A percentile compares a stretch with the other conserved stretches of the same genome.
Conservation (phyloP, 2,113 vertebrate species). For the Ageneiosus marmoratus region DNA sequence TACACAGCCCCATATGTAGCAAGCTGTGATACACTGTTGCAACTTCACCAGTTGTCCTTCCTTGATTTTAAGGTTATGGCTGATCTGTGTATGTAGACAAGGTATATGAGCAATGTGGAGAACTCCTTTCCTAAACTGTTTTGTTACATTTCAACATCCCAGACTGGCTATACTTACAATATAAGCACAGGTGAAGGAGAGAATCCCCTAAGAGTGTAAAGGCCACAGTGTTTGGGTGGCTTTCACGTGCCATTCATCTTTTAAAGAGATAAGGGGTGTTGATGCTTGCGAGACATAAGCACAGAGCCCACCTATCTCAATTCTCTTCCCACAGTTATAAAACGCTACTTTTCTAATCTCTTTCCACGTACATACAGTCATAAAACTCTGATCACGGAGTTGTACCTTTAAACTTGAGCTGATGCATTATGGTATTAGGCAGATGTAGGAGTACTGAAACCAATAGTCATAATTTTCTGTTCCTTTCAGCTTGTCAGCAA, state of each 20-base stretch:
- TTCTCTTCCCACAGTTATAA: background rate
- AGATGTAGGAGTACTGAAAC: slow-evolving; percentile 58
- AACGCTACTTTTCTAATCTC: slow-evolving; percentile 30
- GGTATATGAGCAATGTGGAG: slow-evolving; percentile 7
- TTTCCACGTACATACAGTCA: slow-evolving; percentile 41
- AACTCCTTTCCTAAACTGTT: background rate
- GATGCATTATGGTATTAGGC: slow-evolving; percentile 57
- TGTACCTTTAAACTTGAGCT: slow-evolving; percentile 35
- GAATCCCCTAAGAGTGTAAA: background rate
- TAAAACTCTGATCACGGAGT: slow-evolving; percentile 59
- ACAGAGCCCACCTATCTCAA: background rate
- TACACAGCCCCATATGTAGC: too few species aligned
- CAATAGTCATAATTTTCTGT: slow-evolving; percentile 40
- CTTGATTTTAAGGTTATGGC: too few species aligned
- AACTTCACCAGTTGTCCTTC: too few species aligned
- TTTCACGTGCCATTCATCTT: slow-evolving; percentile 24
- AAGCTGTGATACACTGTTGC: too few species aligned
- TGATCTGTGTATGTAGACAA: background rate
- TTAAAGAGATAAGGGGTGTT: slow-evolving; percentile 13
- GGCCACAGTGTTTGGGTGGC: background rate
- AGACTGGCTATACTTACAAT: background rate
- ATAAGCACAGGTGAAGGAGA: background rate
- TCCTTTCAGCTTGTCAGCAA: background rate
- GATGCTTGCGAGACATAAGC: background rate
- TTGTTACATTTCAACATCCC: background rate